Conservation (phyloP, 2,888 invertebrate species). For the Lucinisca nassula region DNA sequence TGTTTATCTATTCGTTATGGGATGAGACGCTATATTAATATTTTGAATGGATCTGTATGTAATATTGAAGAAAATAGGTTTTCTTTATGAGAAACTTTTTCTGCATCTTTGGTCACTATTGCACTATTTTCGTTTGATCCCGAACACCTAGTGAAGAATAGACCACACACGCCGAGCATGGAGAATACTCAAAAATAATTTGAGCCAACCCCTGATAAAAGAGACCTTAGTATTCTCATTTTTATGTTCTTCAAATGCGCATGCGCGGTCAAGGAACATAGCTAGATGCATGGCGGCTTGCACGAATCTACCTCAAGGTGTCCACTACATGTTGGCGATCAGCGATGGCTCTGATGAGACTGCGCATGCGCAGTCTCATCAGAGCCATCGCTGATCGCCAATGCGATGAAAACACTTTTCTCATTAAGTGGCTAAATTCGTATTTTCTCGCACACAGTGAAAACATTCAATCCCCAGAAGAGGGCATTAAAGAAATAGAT, state of each 20-base stretch:
- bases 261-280: no score
- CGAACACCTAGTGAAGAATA: not conserved
- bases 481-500: not conserved
- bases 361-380: no score
- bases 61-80: not conserved
- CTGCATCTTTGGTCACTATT: not conserved
- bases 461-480: not conserved
- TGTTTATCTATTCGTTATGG: slow-evolving; percentile 11
- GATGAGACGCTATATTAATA: slow-evolving; percentile 8
- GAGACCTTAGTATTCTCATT: no score
- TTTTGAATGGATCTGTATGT: not conserved
- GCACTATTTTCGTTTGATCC: slow-evolving; percentile 1
- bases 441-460: slow-evolving; percentile 11
- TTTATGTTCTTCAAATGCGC: no score
- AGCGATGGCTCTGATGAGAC: no score
- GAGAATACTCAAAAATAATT: slow-evolving; percentile 7
- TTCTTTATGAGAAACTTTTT: not conserved
- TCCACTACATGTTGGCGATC: no score
- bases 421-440: not conserved
- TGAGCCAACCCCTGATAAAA: not conserved
- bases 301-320: no score
- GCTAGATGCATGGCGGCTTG: no score
- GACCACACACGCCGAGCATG: not conserved
- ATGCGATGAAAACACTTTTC: no score
- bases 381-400: no score